Percentiles rank a stretch among this genome's conserved stretches.
phyloP scores from a whole-genome alignment of 2,888 invertebrate species.

The Agrotis ipsilon region DNA sequence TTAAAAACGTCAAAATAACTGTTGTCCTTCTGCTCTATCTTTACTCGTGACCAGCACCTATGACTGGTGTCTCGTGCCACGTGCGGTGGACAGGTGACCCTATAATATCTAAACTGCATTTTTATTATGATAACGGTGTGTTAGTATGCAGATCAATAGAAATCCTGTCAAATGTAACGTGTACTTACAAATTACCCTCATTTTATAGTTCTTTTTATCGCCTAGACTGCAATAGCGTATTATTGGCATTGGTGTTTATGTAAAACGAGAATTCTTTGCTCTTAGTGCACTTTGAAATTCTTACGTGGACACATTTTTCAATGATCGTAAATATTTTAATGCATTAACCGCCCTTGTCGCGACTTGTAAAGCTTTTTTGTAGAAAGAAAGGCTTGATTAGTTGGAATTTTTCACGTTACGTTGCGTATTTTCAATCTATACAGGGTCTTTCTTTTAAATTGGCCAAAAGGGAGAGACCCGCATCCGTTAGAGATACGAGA shows the following conservation, averaged over 20 bases:
- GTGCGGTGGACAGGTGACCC: constrained; percentile 50
- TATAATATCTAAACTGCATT: constrained; percentile 39
- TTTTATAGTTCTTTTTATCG: background rate
- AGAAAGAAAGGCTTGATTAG: no score
- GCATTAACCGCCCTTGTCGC: no score
- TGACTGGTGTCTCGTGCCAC: constrained; percentile 35
- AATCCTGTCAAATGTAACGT: constrained; percentile 29
- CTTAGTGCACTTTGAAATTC: background rate
- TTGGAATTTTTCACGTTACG: no score
- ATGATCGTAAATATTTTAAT: no score
- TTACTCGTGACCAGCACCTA: background rate
- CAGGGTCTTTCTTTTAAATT: no score
- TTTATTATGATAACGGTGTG: constrained; percentile 49
- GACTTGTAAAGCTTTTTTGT: no score
- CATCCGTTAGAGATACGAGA: no score
- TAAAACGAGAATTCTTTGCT: background rate
- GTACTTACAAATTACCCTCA: background rate
- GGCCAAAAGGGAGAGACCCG: no score
- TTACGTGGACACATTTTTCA: no score
- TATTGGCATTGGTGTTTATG: background rate
- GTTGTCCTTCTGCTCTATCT: constrained; percentile 27
- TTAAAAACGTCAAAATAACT: no score
- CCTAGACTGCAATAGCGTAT: background rate
- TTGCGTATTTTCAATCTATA: no score
- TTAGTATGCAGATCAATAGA: constrained; percentile 29